Evolutionary conservation across 2,888 invertebrate genomes (phyloP).

Genomic region (Schizaphis graminum): DNA sequence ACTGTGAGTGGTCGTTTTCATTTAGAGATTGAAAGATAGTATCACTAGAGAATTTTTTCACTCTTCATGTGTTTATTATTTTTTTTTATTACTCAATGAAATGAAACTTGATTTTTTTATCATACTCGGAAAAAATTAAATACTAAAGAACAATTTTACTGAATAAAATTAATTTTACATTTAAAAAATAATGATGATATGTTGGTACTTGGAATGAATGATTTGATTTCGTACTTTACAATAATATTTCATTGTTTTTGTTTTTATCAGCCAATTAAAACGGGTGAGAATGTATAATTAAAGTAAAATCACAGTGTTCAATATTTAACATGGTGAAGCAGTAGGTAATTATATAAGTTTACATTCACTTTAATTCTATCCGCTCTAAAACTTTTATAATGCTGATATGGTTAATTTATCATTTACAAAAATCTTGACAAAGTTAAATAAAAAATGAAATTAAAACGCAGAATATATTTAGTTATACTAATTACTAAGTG

Average conservation of each 20-base stretch:
- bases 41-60: conserved; percentile 5
- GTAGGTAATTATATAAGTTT: not conserved
- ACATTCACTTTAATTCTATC: not conserved
- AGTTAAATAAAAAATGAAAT: conserved; percentile 13
- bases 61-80: conserved; percentile 11
- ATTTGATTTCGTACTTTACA: not conserved
- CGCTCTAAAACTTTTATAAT: not conserved
- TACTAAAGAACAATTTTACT: not conserved
- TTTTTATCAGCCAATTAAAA: conserved; percentile 8
- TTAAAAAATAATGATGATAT: not conserved
- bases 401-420: not conserved
- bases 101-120: conserved; percentile 17
- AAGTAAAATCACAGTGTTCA: not conserved
- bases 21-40: conserved; percentile 42
- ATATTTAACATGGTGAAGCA: not conserved
- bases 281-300: not conserved
- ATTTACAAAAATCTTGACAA: not conserved
- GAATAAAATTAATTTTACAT: not conserved
- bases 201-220: not conserved
- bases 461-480: conserved; percentile 3
- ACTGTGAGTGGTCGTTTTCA: conserved; percentile 25
- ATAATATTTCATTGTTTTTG: not conserved
- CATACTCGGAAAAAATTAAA: not conserved
- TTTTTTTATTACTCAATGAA: not conserved
- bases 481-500: conserved; percentile 25